A percentile compares a stretch with the other conserved stretches of the same genome.
Conservation (phyloP, 2,888 invertebrate genomes). For the Dryomyza anilis region DNA sequence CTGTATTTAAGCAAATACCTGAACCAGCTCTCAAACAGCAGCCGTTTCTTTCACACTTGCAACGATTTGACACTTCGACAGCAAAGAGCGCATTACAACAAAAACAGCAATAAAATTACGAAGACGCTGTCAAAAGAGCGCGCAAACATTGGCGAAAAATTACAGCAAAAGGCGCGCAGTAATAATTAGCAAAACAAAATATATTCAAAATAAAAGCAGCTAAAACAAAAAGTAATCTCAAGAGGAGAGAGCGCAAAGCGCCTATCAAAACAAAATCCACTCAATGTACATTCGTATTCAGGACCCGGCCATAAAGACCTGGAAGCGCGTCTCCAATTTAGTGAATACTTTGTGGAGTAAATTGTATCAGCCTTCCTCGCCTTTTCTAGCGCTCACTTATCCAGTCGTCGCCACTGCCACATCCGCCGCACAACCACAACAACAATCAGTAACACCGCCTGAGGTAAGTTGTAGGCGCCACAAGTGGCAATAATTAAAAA, state of each 20-base stretch:
- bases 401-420: conserved; percentile 24
- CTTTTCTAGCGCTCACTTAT: conserved; percentile 35
- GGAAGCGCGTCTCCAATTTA: conserved; percentile 70
- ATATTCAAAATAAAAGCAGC: conserved; percentile 21
- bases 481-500: neutral
- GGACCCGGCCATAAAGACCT: conserved; percentile 73
- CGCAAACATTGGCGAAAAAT: conserved; percentile 14
- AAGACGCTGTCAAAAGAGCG: neutral
- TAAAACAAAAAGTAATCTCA: conserved; percentile 4
- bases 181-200: conserved; percentile 12
- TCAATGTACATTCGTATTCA: conserved; percentile 63
- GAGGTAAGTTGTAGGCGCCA: conserved; percentile 36
- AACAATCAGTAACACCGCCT: conserved; percentile 9
- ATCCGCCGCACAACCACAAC: conserved; percentile 3
- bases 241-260: conserved; percentile 5
- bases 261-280: conserved; percentile 30
- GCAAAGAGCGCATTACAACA: neutral
- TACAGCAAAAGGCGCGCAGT: conserved; percentile 2
- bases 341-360: conserved; percentile 69
- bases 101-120: neutral
- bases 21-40: too few relatives aligned
- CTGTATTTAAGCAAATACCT: too few relatives aligned
- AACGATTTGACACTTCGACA: too few relatives aligned
- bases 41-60: too few relatives aligned
- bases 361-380: conserved; percentile 56